Evolutionary conservation across 2,888 invertebrate genomes (phyloP), one percentile per base, ranked within the genome.

Genomic region (Campoletis raptor): DNA sequence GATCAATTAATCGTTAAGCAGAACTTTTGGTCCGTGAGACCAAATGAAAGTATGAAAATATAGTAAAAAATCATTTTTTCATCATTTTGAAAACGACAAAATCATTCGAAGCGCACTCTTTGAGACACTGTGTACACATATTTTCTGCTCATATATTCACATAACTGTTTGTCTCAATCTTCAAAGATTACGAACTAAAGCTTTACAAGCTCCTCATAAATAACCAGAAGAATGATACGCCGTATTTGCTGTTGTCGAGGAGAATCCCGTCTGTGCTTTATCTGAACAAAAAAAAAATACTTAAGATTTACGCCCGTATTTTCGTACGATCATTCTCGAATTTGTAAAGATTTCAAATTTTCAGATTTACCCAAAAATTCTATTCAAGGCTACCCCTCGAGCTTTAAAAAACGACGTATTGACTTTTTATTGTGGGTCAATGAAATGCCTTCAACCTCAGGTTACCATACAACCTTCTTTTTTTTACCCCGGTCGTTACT

Each of bases 161-260:
- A 70, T 48, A 30, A 24, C 30, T 70, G 18, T 72, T 24, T 72
- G 52, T 52, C 52, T 54, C 57, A 40, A 52, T 61, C 18, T 18
- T 74, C 12, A 6, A 64, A 48, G 48, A 77, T 77, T 64, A 77
- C 36, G 40, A 66, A 66, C 45, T 30, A 64, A 66, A 77, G 66
- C 64, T 64, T 77, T n/a, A 2, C 18, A 77, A 66, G 48, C 66
- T 77, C 15, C 57, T 74, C 52, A 74, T 74, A 74, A 61, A 61
- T 74, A 24, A 37, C 24, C 15, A 74, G 61, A 74, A 18, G 74
- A 52, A 57, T 57, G 40, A 24, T 52, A 37, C 72, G 52, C 52
- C 36, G 57, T 42, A 42, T 57, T 74, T 57, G 74, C 42, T n/a
- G 74, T 74, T n/a, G 40, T 57, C 24, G 18, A 74, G 42, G 12